Evolutionary conservation across 1,140 invertebrate species (phyloP).

Genomic region (Ceratosolen solmsi): DNA sequence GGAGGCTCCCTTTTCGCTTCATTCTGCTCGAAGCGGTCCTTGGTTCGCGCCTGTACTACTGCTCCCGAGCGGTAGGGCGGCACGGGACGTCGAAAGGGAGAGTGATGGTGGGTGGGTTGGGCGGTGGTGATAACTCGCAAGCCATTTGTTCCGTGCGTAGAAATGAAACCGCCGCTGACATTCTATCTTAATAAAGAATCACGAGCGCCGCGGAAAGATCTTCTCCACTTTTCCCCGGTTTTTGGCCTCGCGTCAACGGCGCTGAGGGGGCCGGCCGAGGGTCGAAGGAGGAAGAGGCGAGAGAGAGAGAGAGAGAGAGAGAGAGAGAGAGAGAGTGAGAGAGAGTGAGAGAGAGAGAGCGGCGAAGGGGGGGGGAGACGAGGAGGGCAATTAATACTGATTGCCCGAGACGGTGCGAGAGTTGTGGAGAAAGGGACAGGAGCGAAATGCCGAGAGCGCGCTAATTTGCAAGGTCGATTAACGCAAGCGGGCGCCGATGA

Average conservation of each 20-base stretch:
- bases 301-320: too few relatives aligned
- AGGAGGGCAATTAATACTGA: constrained; percentile 62
- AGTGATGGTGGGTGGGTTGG: constrained; percentile 20
- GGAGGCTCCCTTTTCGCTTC: constrained; percentile 63
- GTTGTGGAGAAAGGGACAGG: too few relatives aligned
- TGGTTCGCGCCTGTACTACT: neutral
- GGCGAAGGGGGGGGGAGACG: constrained; percentile 40
- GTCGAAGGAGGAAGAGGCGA: too few relatives aligned
- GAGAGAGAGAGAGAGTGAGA: too few relatives aligned
- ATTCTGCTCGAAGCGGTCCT: constrained; percentile 17
- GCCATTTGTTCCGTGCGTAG: constrained; percentile 71
- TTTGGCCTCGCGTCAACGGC: too few relatives aligned
- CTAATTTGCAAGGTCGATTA: constrained; percentile 48
- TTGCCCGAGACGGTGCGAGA: constrained; percentile 42
- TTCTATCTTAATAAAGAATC: constrained; percentile 72
- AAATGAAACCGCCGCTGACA: constrained; percentile 67
- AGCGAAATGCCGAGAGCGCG: neutral
- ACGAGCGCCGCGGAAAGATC: constrained; percentile 56
- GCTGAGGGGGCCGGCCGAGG: too few relatives aligned
- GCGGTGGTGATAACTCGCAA: constrained; percentile 73
- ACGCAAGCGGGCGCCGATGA: neutral
- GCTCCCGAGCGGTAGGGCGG: neutral
- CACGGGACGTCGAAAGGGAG: constrained; percentile 35
- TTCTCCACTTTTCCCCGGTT: neutral
- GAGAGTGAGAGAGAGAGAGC: neutral